These are phyloP conservation scores for Polylopha cassiicola DNA, from an alignment of 2,888 invertebrate genomes.

Conservation along the genomic window DNA sequence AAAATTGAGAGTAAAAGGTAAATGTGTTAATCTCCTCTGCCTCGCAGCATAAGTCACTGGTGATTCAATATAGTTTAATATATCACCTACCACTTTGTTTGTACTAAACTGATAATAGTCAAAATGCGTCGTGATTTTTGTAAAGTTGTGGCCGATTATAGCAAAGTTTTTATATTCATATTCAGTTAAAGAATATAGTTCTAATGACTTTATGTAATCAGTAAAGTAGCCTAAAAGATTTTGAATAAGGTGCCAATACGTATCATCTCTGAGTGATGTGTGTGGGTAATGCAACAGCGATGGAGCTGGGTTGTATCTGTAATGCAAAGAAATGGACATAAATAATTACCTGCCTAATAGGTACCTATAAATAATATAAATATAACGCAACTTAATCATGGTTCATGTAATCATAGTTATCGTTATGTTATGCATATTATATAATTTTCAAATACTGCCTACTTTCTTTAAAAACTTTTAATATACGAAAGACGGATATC, in stretches of 20 bases:
- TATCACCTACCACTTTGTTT: slow-evolving; percentile 38
- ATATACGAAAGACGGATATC: too few relatives aligned
- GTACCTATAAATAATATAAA: too few relatives aligned
- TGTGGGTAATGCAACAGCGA: slow-evolving; percentile 60
- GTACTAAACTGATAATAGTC: slow-evolving; percentile 52
- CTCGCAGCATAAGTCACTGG: slow-evolving; percentile 41
- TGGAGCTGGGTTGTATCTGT: slow-evolving; percentile 62
- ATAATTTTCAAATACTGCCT: too few relatives aligned
- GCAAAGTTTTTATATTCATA: slow-evolving; percentile 45
- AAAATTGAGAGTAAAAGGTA: slow-evolving; percentile 48
- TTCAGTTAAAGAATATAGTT: slow-evolving; percentile 44
- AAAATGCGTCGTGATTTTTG: slow-evolving; percentile 53
- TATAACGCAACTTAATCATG: too few relatives aligned
- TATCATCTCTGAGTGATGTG: slow-evolving; percentile 59
- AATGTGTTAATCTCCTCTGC: slow-evolving; percentile 54
- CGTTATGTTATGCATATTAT: too few relatives aligned
- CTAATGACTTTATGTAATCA: slow-evolving; percentile 45
- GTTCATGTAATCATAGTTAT: too few relatives aligned
- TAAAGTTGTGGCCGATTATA: slow-evolving; percentile 41
- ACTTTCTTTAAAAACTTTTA: too few relatives aligned
- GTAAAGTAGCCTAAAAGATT: slow-evolving; percentile 49
- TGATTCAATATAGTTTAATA: slow-evolving; percentile 27
- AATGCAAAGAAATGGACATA: slow-evolving; percentile 31
- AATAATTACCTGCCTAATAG: too few relatives aligned
- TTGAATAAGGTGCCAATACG: slow-evolving; percentile 56